Evolutionary conservation across 2,113 vertebrate genomes (phyloP).

Genomic region (Corynorhinus townsendii): DNA sequence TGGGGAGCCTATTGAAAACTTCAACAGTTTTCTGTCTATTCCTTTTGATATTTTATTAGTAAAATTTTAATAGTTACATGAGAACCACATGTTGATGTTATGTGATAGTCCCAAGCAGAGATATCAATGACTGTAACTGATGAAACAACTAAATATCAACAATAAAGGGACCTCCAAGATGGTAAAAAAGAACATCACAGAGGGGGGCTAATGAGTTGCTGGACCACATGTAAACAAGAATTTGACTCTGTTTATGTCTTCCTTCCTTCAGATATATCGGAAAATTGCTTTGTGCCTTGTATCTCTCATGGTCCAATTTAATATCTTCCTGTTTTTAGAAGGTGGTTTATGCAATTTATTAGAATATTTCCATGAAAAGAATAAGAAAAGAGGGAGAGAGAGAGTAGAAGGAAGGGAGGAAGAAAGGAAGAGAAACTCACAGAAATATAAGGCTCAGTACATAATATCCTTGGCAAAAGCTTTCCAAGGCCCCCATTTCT

Average conservation of each 20-base stretch:
- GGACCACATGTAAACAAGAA: constrained; percentile 64
- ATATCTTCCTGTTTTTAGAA: constrained; percentile 53
- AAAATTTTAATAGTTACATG: constrained; percentile 60
- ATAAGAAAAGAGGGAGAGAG: background rate
- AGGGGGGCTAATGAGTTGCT: constrained; percentile 25
- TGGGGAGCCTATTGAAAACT: background rate
- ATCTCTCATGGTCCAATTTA: constrained; percentile 48
- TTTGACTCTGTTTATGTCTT: constrained; percentile 69
- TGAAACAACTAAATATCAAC: constrained; percentile 64
- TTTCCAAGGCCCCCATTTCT: background rate
- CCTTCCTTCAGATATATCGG: constrained; percentile 45
- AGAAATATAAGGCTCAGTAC: background rate
- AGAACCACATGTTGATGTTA: constrained; percentile 67
- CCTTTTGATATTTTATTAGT: constrained; percentile 70
- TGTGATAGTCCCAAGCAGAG: constrained; percentile 51
- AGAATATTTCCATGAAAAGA: constrained; percentile 44
- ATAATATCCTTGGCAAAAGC: background rate
- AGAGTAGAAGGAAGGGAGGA: rapidly evolving
- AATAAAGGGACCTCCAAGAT: constrained; percentile 61
- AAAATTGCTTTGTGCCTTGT: constrained; percentile 55
- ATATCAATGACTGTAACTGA: constrained; percentile 58
- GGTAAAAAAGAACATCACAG: constrained; percentile 67
- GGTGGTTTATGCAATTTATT: constrained; percentile 43
- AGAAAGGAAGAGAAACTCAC: background rate
- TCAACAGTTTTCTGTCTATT: constrained; percentile 31